Base-by-base conservation (phyloP, 2,797 vertebrate species). In the Antrozous pallidus region DNA sequence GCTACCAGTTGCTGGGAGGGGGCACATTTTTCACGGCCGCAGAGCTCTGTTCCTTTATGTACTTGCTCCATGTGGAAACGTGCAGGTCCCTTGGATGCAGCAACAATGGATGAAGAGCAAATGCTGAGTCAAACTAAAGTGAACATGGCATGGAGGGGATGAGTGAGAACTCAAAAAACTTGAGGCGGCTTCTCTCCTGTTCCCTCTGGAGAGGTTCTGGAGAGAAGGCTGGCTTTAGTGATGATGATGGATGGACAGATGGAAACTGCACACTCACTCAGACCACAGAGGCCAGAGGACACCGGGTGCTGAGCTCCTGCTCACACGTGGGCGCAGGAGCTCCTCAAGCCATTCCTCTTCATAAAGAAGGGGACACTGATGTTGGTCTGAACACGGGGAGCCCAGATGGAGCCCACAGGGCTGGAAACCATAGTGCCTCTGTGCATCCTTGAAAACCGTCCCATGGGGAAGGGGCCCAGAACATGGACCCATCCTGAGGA, bases 231-330 rank as follows among this genome's bases (percentile, higher is more conserved):
- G 84, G 87, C 85, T 83, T 83, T 58, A 28, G 84, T 42, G 94
- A 90, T 82, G 85, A 67, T 3, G 40, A 95, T 90, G 95, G 74
- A 79, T 89, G 86, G 75, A 65, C 13, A 5, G 88, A 90, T 93
- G 94, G 87, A 79, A 95, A 91, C 45, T 56, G 89, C 95, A 96
- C 96, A 97, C 77, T 96, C 97, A 97, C 85, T 96, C 96, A 95
- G 93, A 94, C 77, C 95, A 78, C 95, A 90, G 82, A 92, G 96
- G 94, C 96, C 95, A 92, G 95, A 93, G 80, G 85, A 89, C 83
- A 49, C 71, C 0, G 38, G 92, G 71, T 85, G 92, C 90, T 8
- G 2, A 92, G 87, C 81, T 82, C 75, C 70, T 56, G 7, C 63
- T 89, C 63, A 67, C 79, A 18, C 14, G 2, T 0, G 40, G 92